Evolutionary conservation across 2,113 vertebrate species (phyloP), one percentile per base, ranked within the genome.

Genomic region (Cygnus atratus): DNA sequence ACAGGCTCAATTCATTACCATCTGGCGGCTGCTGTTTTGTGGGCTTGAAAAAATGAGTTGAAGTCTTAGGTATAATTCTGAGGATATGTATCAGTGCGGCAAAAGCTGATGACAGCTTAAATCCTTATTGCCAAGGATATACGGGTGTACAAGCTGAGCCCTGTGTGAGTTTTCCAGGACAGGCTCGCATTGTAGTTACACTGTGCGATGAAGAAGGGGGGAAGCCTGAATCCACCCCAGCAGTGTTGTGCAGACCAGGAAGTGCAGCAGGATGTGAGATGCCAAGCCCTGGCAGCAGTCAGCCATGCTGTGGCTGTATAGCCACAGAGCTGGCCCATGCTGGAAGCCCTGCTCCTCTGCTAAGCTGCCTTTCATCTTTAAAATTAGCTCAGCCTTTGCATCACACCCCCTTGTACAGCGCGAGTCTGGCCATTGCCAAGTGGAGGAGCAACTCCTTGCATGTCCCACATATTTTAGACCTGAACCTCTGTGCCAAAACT

Each of bases 321-420:
- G 28, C 83, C 1, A 0, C 4, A 0, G 3, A 57, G 55, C 2
- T 63, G 68, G 46, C 19, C 70, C 29, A 16, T 0, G 0, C 44
- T 61, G 26, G 81, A 76, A 82, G 61, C 92, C 65, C 72, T 86
- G 75, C 71, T 57, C 63, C 83, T 86, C 79, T 54, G 43, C 75
- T 82, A 52, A 79, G 54, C 79, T 57, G 73, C 73, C 62, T 48
- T 75, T 74, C 81, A 65, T 66, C 87, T 82, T 66, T 66, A 72
- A 43, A 74, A 41, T 37, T 24, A 44, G 65, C 73, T 91, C 81
- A 28, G n/a, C 50, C 77, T 28, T 62, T 46, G 43, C 77, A 61
- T 37, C 5, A 0, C 54, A 10, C 33, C 78, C n/a, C 55, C 15
- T 78, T 11, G 55, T 39, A 5, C 10, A 19, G 50, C 3, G 1